These are phyloP conservation scores for Aphaenogaster rudis DNA, from an alignment of 1,140 invertebrate species.

Conservation along the genomic window DNA sequence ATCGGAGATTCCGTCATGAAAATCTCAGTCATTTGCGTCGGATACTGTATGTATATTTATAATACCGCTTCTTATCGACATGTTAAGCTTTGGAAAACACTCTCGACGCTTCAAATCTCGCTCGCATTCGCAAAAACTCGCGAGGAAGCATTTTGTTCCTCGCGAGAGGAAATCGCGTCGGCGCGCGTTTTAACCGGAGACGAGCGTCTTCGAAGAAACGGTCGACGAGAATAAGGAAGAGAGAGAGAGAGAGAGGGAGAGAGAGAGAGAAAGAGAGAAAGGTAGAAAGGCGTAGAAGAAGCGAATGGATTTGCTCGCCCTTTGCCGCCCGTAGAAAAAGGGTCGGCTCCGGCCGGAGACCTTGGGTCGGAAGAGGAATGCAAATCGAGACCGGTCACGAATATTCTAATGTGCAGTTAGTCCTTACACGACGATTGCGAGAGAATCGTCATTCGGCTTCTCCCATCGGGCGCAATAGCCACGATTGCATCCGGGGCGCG, in stretches of 20 bases:
- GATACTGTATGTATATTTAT: neutral
- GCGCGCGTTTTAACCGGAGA: slow-evolving; percentile 40
- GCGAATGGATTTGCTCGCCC: slow-evolving; percentile 61
- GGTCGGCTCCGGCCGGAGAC: slow-evolving; percentile 48
- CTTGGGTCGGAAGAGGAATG: slow-evolving; percentile 74
- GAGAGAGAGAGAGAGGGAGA: neutral
- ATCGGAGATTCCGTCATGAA: neutral
- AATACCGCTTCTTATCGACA: neutral
- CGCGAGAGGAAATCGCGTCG: slow-evolving; percentile 20
- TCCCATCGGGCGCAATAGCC: slow-evolving; percentile 52
- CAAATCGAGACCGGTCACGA: slow-evolving; percentile 77
- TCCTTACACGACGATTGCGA: slow-evolving; percentile 59
- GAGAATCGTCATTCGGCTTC: slow-evolving; percentile 63
- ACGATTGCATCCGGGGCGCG: slow-evolving; percentile 50
- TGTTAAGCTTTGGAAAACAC: slow-evolving; percentile 19
- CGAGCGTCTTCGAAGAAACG: slow-evolving; percentile 69
- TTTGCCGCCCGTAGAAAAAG: slow-evolving; percentile 58
- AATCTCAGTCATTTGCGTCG: neutral
- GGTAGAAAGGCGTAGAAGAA: slow-evolving; percentile 22
- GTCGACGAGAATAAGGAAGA: slow-evolving; percentile 16
- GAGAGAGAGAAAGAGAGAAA: neutral
- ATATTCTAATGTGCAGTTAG: slow-evolving; percentile 76
- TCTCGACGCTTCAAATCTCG: slow-evolving; percentile 48
- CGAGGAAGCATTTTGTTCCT: slow-evolving; percentile 41
- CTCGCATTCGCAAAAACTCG: slow-evolving; percentile 55